Percentiles rank a stretch among this genome's conserved stretches.
These are phyloP conservation scores for Volucella inflata DNA, from an alignment of 2,888 invertebrate genomes.

Conservation along the genomic window DNA sequence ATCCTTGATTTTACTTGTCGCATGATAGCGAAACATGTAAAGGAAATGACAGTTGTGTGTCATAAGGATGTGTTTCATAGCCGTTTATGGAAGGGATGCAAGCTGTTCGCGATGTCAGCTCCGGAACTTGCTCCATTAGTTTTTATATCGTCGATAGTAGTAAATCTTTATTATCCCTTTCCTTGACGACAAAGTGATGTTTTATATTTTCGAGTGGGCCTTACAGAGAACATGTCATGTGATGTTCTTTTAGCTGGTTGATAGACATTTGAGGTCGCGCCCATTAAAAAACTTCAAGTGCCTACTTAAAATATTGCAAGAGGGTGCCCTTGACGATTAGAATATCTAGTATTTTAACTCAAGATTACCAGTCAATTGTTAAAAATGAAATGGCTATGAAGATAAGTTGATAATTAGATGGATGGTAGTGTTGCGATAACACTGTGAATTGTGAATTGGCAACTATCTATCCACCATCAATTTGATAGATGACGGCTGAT, in stretches of 20 bases:
- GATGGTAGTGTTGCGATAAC: too few species aligned
- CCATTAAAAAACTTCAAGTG: too few species aligned
- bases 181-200: conserved; percentile 57
- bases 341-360: too few species aligned
- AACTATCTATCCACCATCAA: too few species aligned
- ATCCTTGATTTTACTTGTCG: conserved; percentile 37
- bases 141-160: conserved; percentile 64
- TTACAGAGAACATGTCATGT: background rate
- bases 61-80: conserved; percentile 30
- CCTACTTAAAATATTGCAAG: too few species aligned
- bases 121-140: conserved; percentile 70
- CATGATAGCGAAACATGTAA: conserved; percentile 20
- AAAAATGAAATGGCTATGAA: too few species aligned
- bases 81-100: conserved; percentile 34
- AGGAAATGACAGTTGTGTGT: conserved; percentile 43
- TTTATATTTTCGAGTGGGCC: conserved; percentile 3
- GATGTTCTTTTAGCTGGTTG: background rate
- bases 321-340: too few species aligned
- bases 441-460: too few species aligned
- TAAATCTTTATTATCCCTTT: conserved; percentile 70
- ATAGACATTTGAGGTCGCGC: too few species aligned
- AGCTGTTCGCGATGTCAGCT: conserved; percentile 44
- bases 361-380: too few species aligned
- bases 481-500: too few species aligned
- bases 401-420: too few species aligned